Evolutionary conservation across 37 sponge, comb jelly and placozoan species (phyloP), one percentile per base, ranked within the genome.

Genomic region (Geodia barretti): DNA sequence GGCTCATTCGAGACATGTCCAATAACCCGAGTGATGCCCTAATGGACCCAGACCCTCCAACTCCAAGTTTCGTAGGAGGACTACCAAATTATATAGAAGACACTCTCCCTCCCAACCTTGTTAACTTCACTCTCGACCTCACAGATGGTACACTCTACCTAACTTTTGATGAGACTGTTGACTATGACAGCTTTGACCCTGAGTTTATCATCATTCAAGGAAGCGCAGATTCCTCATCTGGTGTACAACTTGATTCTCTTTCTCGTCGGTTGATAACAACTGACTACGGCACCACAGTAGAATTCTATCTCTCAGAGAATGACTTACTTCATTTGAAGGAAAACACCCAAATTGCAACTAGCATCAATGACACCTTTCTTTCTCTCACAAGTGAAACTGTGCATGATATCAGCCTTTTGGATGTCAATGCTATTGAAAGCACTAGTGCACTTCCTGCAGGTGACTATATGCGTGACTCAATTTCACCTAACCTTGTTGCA

Each of bases 121-220:
- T 84, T 9, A 61, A 66, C 35, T 96, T 85, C 77, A 77, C 40
- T 41, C 35, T 96, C 23, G 88, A 96, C 66, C 71, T 96, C 1
- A 95, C 92, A 21, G 72, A 61, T 37, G 84, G 70, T 1, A 85
- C 61, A 23, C 37, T 95, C 26, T 70, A 88, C 24, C 69, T 96
- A 21, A 82, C 85, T 0, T 96, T 96, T 88, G 92, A 96, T 79
- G 97, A 96, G 63, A 91, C 90, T 26, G 83, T 96, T 41, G 91
- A 93, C 72, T 86, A 75, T 68, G 63, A 14, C 0, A 81, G 68
- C 20, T 85, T 92, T 64, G 82, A 79, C 24, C 39, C 90, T 38
- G 93, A 85, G 29, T 88, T 82, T 37, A 88, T 92, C 47, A 60
- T 78, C 39, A 84, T 92, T 35, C 89, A 88, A 71, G 93, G 93